Evolutionary conservation across 2,888 invertebrate species (phyloP).

Genomic region (Phasia obesa): DNA sequence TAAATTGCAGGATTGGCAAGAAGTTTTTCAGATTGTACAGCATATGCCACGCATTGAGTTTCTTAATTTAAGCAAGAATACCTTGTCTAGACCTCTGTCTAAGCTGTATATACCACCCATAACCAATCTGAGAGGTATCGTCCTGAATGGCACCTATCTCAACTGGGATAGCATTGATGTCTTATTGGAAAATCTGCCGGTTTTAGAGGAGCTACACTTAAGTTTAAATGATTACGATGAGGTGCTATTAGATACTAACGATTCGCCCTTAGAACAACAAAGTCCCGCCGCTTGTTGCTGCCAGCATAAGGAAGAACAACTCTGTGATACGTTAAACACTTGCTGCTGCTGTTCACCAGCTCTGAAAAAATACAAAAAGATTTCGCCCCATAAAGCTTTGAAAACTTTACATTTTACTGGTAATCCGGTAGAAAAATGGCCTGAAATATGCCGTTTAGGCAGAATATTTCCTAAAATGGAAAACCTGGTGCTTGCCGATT

Average conservation of each 20-base stretch:
- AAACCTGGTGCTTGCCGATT: constrained; percentile 92
- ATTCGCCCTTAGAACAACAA: constrained; percentile 47
- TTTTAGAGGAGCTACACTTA: constrained; percentile 94
- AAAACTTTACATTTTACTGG: constrained; percentile 93
- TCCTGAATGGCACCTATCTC: constrained; percentile 93
- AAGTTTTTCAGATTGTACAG: constrained; percentile 93
- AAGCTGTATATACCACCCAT: constrained; percentile 81
- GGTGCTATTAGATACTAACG: constrained; percentile 86
- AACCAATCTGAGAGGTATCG: constrained; percentile 88
- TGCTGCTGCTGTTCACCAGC: constrained; percentile 40
- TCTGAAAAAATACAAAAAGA: constrained; percentile 74
- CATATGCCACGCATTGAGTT: constrained; percentile 95
- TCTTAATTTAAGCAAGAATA: constrained; percentile 95
- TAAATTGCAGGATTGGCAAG: constrained; percentile 93
- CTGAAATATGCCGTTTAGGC: constrained; percentile 91
- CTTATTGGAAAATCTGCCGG: constrained; percentile 89
- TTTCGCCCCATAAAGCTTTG: constrained; percentile 86
- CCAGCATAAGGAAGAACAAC: constrained; percentile 51
- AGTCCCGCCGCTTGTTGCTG: constrained; percentile 30
- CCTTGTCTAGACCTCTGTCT: constrained; percentile 88
- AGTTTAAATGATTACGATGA: constrained; percentile 94
- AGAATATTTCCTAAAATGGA: constrained; percentile 93
- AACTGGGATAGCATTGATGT: constrained; percentile 92
- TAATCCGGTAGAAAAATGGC: constrained; percentile 93
- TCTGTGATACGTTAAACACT: constrained; percentile 68